Evolutionary conservation across 2,113 vertebrate species (phyloP).

Genomic region (Istiophorus platypterus): DNA sequence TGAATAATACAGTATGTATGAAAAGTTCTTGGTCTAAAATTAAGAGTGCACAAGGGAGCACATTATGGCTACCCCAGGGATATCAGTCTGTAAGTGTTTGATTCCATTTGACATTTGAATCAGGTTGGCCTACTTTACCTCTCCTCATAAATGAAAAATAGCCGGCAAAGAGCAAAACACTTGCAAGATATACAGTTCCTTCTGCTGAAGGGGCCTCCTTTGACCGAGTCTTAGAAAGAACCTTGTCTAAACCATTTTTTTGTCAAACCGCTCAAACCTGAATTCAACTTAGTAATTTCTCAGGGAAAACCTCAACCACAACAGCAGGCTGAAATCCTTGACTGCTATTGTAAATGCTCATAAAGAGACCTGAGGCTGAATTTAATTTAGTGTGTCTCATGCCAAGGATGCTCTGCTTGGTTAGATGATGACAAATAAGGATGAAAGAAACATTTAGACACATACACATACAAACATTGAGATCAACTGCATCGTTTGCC

Average conservation of each 20-base stretch:
- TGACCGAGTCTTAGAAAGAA: not conserved
- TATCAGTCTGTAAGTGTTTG: constrained; percentile 20
- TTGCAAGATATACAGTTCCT: no score
- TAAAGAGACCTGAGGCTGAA: not conserved
- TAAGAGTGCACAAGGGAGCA: constrained; percentile 3
- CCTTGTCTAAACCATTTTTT: not conserved
- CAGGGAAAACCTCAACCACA: not conserved
- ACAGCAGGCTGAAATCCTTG: constrained; percentile 3
- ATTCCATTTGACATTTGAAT: constrained; percentile 48
- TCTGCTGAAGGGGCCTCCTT: not conserved
- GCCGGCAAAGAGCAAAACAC: not conserved
- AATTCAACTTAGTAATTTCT: not conserved
- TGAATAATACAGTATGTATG: constrained; percentile 25
- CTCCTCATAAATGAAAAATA: constrained; percentile 11
- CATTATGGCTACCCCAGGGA: constrained; percentile 5
- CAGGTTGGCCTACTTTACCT: constrained; percentile 35
- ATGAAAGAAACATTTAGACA: not conserved
- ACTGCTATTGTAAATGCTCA: not conserved
- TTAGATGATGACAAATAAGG: not conserved
- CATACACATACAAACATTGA: no score
- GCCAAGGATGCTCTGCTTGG: not conserved
- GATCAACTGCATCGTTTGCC: not conserved
- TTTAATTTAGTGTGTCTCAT: not conserved
- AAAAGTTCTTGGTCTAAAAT: constrained; percentile 23
- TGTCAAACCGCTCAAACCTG: not conserved